Evolutionary conservation across 2,888 invertebrate species (phyloP), one percentile per base, ranked within the genome.

Genomic region (Scaptodrosophila latifasciaeformis): DNA sequence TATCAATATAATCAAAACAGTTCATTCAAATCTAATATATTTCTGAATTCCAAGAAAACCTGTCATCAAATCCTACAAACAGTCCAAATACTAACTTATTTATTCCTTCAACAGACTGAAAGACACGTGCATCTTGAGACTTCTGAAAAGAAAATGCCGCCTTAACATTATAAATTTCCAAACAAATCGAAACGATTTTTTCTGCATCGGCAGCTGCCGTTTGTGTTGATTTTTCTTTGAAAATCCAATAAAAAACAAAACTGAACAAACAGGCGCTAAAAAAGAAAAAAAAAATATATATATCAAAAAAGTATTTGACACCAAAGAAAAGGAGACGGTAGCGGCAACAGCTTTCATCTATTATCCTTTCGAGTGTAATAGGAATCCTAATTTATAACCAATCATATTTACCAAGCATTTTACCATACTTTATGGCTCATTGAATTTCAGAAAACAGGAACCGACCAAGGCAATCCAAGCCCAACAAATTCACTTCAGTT

Each of bases 281-380:
- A 34, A 80, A 65, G 68, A n/a, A n/a, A n/a, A n/a, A n/a, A n/a
- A n/a, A n/a, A n/a, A n/a, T n/a, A n/a, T n/a, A n/a, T n/a, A n/a
- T n/a, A n/a, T 65, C 56, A 56, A 49, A 65, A 82, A 81, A 82
- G 66, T 69, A 70, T 78, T 66, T 78, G 76, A 81, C 74, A 82
- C 81, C 69, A 54, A 43, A 42, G n/a, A n/a, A n/a, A n/a, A n/a
- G n/a, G n/a, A 55, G 52, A 51, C 46, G 40, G 66, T 53, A 70
- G 65, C 76, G 72, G 76, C 68, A 17, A 37, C 15, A 62, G 57
- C 70, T 65, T 81, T 80, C 62, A 80, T 80, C 67, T 70, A 46
- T 64, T 55, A 70, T 80, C 67, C 61, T 56, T 54, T 37, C 10
- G 37, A 29, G 12, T 65, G 66, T 51, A 70, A 78, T 44, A 48